Base-by-base conservation (phyloP, 2,113 vertebrate species). In the Myrmophylax atrothorax region DNA sequence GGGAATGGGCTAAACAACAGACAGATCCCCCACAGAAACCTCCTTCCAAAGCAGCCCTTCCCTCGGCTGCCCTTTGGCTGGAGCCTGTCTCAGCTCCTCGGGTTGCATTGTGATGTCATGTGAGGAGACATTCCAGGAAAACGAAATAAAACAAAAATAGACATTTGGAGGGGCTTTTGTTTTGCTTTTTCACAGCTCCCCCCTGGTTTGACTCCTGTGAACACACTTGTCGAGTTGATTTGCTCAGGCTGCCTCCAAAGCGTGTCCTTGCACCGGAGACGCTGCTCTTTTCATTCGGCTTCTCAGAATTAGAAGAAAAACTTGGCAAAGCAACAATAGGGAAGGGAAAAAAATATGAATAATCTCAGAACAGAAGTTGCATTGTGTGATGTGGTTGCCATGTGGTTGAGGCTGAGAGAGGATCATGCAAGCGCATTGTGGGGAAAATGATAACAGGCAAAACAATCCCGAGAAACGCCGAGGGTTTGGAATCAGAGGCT, bases 211-310 rank as follows among this genome's bases (percentile, higher is more conserved):
- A 58, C 92, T 90, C 92, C 89, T 60, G 85, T 2, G 70, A 85
- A 91, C 70, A 66, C 92, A 8, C 90, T 79, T 83, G 95, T 85
- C 84, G 84, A 56, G 95, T 56, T 82, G 95, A 94, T 96, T 91
- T 87, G 74, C 90, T 87, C 72, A 18, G 18, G 20, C 90, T 78
- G 89, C 96, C 94, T 87, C 91, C 77, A 6, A 15, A 82, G 82
- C 95, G 3, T n/a, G 79, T 89, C 95, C 95, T 53, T 29, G 88
- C 85, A 49, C 95, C 26, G 31, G 60, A 87, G 94, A 91, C 12
- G 73, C 95, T 87, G 95, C 92, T 93, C 96, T 96, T 97, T 95
- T 96, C 72, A 50, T 62, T 64, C 90, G 29, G 81, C 79, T 96
- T 80, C 95, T 96, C 82, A 76, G 94, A 78, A 84, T 6, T 19